Conservation (phyloP, 2,888 invertebrate genomes). For the Diarsia dahlii region DNA sequence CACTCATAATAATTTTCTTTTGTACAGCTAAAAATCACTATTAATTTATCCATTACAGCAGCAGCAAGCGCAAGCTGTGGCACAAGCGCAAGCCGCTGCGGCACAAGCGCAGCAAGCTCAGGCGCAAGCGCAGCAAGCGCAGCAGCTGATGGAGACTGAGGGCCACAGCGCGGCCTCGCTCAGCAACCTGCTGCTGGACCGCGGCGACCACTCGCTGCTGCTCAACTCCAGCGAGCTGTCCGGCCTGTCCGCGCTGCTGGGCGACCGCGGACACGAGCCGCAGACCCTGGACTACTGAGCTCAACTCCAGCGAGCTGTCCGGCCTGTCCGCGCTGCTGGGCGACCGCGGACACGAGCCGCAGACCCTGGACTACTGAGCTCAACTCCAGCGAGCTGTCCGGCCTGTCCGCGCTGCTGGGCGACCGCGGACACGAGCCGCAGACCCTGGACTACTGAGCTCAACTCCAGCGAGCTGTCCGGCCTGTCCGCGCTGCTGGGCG, state of each 20-base stretch:
- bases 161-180: conserved; percentile 70
- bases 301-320: conserved; percentile 89
- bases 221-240: conserved; percentile 89
- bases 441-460: conserved; percentile 69
- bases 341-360: conserved; percentile 38
- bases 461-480: conserved; percentile 89
- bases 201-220: conserved; percentile 73
- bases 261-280: conserved; percentile 39
- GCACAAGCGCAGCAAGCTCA: not conserved
- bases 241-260: conserved; percentile 77
- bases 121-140: conserved; percentile 45
- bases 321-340: conserved; percentile 77
- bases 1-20: not conserved
- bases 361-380: conserved; percentile 69
- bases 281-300: conserved; percentile 53
- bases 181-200: conserved; percentile 74
- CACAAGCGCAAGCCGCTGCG: not conserved
- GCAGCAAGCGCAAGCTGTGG: conserved; percentile 26
- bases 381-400: conserved; percentile 89
- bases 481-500: conserved; percentile 73
- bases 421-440: conserved; percentile 40
- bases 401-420: conserved; percentile 74
- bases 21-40: not conserved
- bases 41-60: conserved; percentile 16
- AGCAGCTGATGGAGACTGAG: conserved; percentile 70